phyloP scores from a whole-genome alignment of 2,888 invertebrate genomes.

The Penaeus monodon region DNA sequence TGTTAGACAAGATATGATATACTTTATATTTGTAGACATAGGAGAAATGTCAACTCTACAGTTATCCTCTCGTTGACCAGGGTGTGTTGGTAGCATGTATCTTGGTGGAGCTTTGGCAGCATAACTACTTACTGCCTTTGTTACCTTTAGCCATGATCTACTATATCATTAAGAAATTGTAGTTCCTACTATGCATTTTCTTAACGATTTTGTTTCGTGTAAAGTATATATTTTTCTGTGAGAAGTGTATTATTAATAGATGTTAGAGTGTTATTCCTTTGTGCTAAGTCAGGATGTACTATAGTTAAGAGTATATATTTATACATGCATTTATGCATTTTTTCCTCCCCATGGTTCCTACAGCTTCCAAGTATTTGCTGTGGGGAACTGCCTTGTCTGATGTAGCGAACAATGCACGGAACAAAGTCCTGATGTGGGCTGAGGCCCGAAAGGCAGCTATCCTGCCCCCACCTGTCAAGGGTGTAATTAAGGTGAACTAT shows the following conservation, averaged over 20 bases:
- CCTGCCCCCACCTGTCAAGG: conserved; percentile 57
- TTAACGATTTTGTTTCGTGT: no score
- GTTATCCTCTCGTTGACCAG: conserved; percentile 25
- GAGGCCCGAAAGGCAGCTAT: conserved; percentile 49
- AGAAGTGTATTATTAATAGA: background rate
- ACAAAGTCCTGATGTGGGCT: conserved; percentile 25
- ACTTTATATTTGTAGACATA: background rate
- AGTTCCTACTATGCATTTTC: background rate
- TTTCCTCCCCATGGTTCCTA: background rate
- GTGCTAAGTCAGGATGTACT: no score
- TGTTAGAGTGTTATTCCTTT: background rate
- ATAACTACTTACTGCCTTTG: conserved; percentile 84
- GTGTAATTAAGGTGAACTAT: conserved; percentile 56
- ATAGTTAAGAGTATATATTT: background rate
- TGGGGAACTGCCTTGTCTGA: conserved; percentile 37
- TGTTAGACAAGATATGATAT: no score
- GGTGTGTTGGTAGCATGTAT: conserved; percentile 85
- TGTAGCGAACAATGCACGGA: background rate
- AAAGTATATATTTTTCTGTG: background rate
- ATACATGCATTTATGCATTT: background rate
- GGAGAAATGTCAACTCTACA: background rate
- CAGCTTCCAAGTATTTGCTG: conserved; percentile 41
- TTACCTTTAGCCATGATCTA: conserved; percentile 83
- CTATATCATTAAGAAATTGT: conserved; percentile 74
- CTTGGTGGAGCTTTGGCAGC: conserved; percentile 87